Evolutionary conservation across 2,113 vertebrate species (phyloP), one percentile per base, ranked within the genome.

Genomic region (Callipepla squamata): DNA sequence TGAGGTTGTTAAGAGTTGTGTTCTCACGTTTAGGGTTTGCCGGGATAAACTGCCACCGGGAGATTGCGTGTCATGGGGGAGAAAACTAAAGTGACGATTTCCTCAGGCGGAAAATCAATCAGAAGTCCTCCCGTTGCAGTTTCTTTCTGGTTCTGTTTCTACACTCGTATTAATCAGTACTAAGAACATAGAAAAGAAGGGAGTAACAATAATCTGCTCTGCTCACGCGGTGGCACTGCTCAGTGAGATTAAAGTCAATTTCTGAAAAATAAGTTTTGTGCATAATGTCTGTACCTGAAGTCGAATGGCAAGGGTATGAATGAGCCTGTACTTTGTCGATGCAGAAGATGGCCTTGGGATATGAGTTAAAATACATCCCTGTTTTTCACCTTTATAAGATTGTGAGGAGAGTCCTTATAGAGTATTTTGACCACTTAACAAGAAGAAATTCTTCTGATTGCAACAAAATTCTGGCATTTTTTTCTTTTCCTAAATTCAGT

Each of bases 381-480:
- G 55, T 30, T 79, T 92, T 67, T 75, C 22, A 34, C 44, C 63
- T 82, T 69, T 61, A 50, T 7, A 4, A 67, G 81, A 78, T 59
- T 80, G 63, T 30, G 55, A 59, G 63, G 55, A 38, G 32, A 11
- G 40, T 32, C 73, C 59, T 85, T 90, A 40, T 11, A 40, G 25
- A 19, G 45, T 82, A 30, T 74, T 69, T 63, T 5, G 50, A 68
- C 74, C n/a, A 6, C 2, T 7, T 7, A 0, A 0, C 4, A 1
- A 76, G 26, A 38, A 76, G 21, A 45, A 26, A 3, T 76, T 89
- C 79, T 85, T 70, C 78, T 77, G 68, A 65, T 83, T 87, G 59
- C 34, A 47, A 48, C 14, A 62, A 55, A 80, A 50, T 66, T 22
- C 18, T 76, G 21, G 32, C 67, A 67, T 57, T 40, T 77, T 73